phyloP scores from a whole-genome alignment of 2,113 vertebrate species.

The Polypterus bichir region DNA sequence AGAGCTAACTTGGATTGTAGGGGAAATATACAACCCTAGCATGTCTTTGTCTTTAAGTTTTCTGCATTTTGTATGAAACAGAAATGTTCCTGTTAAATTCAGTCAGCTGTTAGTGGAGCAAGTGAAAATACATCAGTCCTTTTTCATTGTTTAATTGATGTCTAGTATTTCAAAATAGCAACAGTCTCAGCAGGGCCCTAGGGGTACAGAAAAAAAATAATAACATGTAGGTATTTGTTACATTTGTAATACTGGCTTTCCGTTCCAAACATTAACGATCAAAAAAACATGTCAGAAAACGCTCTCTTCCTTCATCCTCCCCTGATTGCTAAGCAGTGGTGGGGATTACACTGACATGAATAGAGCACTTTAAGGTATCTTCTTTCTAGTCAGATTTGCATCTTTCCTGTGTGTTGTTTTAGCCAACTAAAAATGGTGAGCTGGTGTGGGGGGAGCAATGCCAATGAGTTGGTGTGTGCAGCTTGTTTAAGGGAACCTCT shows the following conservation, averaged over 20 bases:
- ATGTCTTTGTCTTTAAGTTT: too few relatives aligned
- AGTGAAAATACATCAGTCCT: too few relatives aligned
- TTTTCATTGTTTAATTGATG: neutral
- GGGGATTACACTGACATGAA: slow-evolving; percentile 26
- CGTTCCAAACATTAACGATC: slow-evolving; percentile 5
- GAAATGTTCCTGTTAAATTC: too few relatives aligned
- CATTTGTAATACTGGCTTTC: slow-evolving; percentile 5
- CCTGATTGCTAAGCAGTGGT: slow-evolving; percentile 20
- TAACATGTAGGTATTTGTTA: slow-evolving; percentile 3
- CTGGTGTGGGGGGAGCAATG: too few relatives aligned
- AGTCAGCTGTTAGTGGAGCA: too few relatives aligned
- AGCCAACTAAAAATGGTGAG: neutral
- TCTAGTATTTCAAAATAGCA: slow-evolving; percentile 3
- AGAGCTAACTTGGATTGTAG: too few relatives aligned
- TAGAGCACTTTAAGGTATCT: slow-evolving; percentile 30
- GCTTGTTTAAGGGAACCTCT: slow-evolving; percentile 10
- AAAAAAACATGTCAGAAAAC: slow-evolving; percentile 11
- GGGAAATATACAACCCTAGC: too few relatives aligned
- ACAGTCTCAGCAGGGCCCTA: slow-evolving; percentile 12
- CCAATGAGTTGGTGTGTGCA: slow-evolving; percentile 2
- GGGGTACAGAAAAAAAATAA: slow-evolving; percentile 8
- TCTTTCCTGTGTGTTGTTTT: slow-evolving; percentile 27
- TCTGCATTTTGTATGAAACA: too few relatives aligned
- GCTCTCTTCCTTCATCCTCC: slow-evolving; percentile 6
- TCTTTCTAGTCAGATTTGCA: slow-evolving; percentile 29